Evolutionary conservation across 2,888 invertebrate species (phyloP), one percentile per base, ranked within the genome.

Genomic region (Patella ulyssiponensis): DNA sequence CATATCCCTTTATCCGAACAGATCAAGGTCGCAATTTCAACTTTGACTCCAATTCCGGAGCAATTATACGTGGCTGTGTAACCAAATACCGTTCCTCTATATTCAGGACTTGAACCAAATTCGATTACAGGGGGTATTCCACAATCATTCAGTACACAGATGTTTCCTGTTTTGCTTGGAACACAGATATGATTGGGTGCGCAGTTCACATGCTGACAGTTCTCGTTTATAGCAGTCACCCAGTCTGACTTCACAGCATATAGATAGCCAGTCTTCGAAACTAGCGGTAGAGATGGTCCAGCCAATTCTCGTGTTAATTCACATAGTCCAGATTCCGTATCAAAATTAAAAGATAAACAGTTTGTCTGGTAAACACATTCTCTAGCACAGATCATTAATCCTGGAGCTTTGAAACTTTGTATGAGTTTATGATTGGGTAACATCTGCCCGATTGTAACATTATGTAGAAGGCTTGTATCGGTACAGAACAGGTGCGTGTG

Each of bases 291-390:
- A n/a, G n/a, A n/a, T n/a, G 58, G 12, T 58, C n/a, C 17, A 58
- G 7, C 20, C 1, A 58, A 11, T 5, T 12, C 20, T 5, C 58
- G 58, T n/a, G 17, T 58, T 58, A 58, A 12, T 58, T 58, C 58
- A 58, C 58, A 58, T 58, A 7, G 17, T 58, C 58, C 58, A 58
- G 58, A n/a, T 58, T 58, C 17, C 4, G 14, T 58, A 58, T 58
- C 20, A 20, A 12, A 58, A 58, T 58, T 58, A 58, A 58, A 58
- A 5, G 58, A 58, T 58, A 58, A 58, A 58, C 58, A 58, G 7
- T 58, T 58, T 0, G 58, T 58, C 20, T 58, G 58, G 15, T 58
- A 58, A 58, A 58, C 64, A 64, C 64, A 64, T 64, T 64, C 64
- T 20, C 23, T 64, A 64, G 20, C 64, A 64, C 64, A 64, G n/a